These are phyloP conservation scores for Cichladusa arquata DNA, from an alignment of 2,113 vertebrate genomes.

Conservation along the genomic window DNA sequence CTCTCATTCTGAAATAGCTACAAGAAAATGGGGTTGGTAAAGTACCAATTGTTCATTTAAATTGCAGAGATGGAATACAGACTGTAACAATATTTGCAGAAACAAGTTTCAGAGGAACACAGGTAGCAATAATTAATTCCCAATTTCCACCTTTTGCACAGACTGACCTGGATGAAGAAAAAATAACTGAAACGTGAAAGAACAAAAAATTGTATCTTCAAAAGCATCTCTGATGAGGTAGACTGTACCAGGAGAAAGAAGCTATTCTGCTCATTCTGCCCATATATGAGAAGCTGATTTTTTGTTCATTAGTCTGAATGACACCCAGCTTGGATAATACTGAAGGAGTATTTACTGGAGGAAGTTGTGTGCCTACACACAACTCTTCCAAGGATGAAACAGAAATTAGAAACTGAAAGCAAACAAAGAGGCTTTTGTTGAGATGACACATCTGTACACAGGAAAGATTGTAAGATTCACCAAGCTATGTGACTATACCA, in stretches of 20 bases:
- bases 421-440: not conserved
- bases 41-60: constrained; percentile 31
- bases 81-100: constrained; percentile 33
- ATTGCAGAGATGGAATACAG: constrained; percentile 34
- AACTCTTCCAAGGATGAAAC: not conserved
- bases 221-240: not conserved
- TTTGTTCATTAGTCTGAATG: not conserved
- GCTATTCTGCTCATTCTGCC: not conserved
- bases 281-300: not conserved
- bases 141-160: not conserved
- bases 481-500: not conserved
- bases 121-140: constrained; percentile 51
- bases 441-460: not conserved
- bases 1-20: constrained; percentile 8
- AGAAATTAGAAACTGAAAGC: not conserved
- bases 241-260: not conserved
- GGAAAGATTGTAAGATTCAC: not conserved
- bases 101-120: constrained; percentile 36
- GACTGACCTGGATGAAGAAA: not conserved
- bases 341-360: not conserved
- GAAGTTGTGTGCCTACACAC: not conserved
- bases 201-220: constrained; percentile 3
- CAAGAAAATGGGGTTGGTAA: constrained; percentile 26
- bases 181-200: not conserved
- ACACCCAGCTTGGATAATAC: not conserved